Evolutionary conservation across 2,113 vertebrate genomes (phyloP), one percentile per base, ranked within the genome.

Genomic region (Arenaria interpres): DNA sequence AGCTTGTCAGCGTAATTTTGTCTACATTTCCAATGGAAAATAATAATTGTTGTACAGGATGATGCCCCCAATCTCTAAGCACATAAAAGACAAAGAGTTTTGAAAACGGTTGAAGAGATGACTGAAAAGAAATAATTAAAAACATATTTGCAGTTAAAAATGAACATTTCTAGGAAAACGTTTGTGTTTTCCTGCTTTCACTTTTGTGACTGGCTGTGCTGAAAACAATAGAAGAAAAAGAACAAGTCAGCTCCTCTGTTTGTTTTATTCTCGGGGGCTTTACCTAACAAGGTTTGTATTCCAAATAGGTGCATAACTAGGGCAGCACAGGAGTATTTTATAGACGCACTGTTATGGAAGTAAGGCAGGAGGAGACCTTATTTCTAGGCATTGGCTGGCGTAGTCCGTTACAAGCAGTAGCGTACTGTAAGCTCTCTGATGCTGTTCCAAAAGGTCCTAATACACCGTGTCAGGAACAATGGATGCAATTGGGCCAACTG

Each of bases 361-460:
- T 18, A 43, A 71, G 32, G 23, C 18, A 81, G 76, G 85, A 85
- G 86, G 62, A 39, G 89, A 57, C 24, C 27, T 53, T 73, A 78
- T 82, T 95, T 78, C 69, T 89, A 81, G 73, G 43, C 28, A 5
- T 25, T 85, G 69, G 48, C 80, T 91, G 73, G 69, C 0, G 0
- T 33, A 39, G 48, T 9, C 43, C 90, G 7, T 50, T 90, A 75
- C 27, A 89, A 84, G 60, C 60, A 75, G 83, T 85, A 87, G 60
- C 1, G 0, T 74, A 57, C 35, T 60, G 56, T 56, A 23, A 87
- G 33, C 30, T 92, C 73, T 97, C 86, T 90, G 88, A 93, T 87
- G 78, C 24, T 62, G 24, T 81, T 97, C 78, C 87, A 91, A 76
- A 95, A 89, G 28, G 57, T 85, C 77, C 35, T 89, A 85, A 79